Conservation (phyloP, 2,113 vertebrate species). For the Clarias magur region DNA sequence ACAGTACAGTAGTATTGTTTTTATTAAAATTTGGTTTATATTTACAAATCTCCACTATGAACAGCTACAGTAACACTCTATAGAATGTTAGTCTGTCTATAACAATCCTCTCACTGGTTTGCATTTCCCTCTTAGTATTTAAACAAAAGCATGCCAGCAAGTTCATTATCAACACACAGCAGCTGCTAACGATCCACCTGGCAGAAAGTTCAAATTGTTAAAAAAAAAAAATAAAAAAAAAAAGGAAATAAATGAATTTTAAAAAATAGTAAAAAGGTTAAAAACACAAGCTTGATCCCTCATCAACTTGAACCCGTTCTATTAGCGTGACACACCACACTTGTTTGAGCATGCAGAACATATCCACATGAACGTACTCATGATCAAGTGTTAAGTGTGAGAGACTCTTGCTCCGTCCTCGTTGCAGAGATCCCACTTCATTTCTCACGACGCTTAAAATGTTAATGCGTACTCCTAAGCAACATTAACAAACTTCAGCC, state of each 20-base stretch:
- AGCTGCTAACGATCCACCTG: not conserved
- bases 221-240: conserved; percentile 6
- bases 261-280: not conserved
- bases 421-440: conserved; percentile 13
- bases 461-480: conserved; percentile 40
- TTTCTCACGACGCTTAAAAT: conserved; percentile 42
- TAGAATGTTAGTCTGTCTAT: not conserved
- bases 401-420: conserved; percentile 8
- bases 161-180: not conserved
- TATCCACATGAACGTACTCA: conserved; percentile 1
- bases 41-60: not conserved
- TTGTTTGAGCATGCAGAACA: not conserved
- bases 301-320: not conserved
- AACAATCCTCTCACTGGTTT: conserved; percentile 11
- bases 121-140: not conserved
- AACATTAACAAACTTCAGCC: conserved; percentile 38
- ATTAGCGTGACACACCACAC: not conserved
- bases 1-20: not conserved
- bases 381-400: conserved; percentile 10
- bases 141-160: not conserved
- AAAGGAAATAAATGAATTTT: not conserved
- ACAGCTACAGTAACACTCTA: not conserved
- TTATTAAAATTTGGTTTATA: not conserved
- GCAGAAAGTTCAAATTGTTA: not conserved
- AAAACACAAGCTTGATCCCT: not conserved